A percentile compares a stretch with the other conserved stretches of the same genome.
These are phyloP conservation scores for Drosophila testacea DNA, from an alignment of 2,888 invertebrate genomes.

Conservation along the genomic window DNA sequence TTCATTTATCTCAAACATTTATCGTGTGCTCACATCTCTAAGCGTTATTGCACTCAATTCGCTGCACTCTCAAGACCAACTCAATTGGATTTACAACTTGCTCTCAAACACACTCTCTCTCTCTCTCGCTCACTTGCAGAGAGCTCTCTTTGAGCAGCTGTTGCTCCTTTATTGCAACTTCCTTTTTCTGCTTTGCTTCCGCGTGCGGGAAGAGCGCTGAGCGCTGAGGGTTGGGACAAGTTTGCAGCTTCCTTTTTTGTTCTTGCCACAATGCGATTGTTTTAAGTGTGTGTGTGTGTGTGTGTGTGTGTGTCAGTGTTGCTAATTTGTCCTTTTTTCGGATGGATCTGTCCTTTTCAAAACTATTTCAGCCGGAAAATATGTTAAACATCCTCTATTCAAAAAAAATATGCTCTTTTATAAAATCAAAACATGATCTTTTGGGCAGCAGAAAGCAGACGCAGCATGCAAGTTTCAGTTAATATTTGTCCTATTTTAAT, in stretches of 20 bases:
- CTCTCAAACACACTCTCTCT: no score
- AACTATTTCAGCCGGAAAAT: no score
- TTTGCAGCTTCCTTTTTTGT: conserved; percentile 11
- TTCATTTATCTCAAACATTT: neutral
- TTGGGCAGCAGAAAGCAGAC: no score
- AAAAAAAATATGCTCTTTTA: no score
- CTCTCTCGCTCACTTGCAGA: conserved; percentile 15
- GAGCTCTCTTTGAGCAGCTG: conserved; percentile 36
- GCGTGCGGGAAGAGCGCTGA: conserved; percentile 19
- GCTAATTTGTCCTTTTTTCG: no score
- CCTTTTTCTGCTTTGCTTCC: conserved; percentile 63
- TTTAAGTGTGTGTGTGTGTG: conserved; percentile 12
- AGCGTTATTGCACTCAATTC: conserved; percentile 17
- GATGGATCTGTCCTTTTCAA: no score
- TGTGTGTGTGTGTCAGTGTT: conserved; percentile 19
- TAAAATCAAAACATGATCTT: no score
- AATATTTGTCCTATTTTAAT: no score
- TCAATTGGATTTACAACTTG: neutral
- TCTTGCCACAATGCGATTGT: neutral
- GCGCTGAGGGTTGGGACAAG: conserved; percentile 3
- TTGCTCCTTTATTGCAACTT: conserved; percentile 52
- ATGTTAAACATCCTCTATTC: no score
- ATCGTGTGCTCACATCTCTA: neutral
- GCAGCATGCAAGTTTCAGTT: no score
- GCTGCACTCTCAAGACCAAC: neutral